phyloP scores from a whole-genome alignment of 2,797 vertebrate genomes.

The Sebastolobus alascanus region DNA sequence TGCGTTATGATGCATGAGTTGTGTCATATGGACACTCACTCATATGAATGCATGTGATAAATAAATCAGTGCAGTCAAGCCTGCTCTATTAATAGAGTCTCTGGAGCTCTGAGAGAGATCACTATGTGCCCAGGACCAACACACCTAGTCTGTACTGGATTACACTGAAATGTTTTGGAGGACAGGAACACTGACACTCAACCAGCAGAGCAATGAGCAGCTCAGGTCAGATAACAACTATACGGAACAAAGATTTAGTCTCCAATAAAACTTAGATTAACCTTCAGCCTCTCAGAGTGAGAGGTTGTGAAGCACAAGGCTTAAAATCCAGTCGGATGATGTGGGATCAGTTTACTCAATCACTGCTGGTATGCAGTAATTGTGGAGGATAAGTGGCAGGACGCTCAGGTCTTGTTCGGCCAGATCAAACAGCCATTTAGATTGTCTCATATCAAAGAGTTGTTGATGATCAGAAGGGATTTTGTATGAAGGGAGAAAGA shows the following conservation, averaged over 20 bases:
- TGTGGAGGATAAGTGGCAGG: conserved; percentile 41
- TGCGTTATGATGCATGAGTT: background rate
- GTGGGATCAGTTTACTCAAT: conserved; percentile 51
- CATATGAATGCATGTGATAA: conserved; percentile 56
- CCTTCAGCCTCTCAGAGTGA: conserved; percentile 20
- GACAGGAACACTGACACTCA: conserved; percentile 22
- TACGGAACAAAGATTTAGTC: conserved; percentile 43
- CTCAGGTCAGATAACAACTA: conserved; percentile 25
- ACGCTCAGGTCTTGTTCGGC: conserved; percentile 33
- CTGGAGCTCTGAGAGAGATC: conserved; percentile 57
- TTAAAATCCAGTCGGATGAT: conserved; percentile 38
- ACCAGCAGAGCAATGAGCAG: conserved; percentile 1
- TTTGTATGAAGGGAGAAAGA: conserved; percentile 23
- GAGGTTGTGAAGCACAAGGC: conserved; percentile 9
- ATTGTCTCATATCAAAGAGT: conserved; percentile 45
- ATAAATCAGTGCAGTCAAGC: conserved; percentile 61
- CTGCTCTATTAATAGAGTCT: conserved; percentile 70
- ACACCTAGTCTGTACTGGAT: conserved; percentile 50
- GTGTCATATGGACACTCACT: conserved; percentile 20
- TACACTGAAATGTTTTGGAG: conserved; percentile 47
- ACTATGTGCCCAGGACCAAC: conserved; percentile 63
- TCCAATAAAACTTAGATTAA: conserved; percentile 53
- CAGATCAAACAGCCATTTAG: conserved; percentile 35
- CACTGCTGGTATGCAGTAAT: conserved; percentile 53
- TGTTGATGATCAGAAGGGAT: conserved; percentile 39